Evolutionary conservation across 2,113 vertebrate genomes (phyloP).

Genomic region (Conger conger): DNA sequence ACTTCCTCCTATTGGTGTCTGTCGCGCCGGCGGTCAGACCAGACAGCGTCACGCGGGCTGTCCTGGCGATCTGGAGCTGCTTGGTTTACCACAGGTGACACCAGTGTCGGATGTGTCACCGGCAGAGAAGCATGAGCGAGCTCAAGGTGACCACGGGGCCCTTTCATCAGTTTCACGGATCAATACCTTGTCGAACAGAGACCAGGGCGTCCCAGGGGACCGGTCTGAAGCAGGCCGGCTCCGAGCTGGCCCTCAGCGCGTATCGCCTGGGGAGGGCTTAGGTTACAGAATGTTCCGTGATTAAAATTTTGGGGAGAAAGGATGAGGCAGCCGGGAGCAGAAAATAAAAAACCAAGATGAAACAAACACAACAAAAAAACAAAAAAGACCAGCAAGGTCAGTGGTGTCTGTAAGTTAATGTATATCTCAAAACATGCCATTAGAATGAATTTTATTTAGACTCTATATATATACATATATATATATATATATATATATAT

Average conservation of each 20-base stretch:
- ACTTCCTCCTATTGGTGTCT: background rate
- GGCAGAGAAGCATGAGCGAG: constrained; percentile 25
- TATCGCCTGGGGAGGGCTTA: constrained; percentile 32
- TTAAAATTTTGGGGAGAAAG: constrained; percentile 13
- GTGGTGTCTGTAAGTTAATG: background rate
- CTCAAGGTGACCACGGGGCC: constrained; percentile 51
- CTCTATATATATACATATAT: background rate
- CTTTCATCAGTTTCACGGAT: constrained; percentile 51
- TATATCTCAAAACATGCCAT: background rate
- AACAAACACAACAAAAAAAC: background rate
- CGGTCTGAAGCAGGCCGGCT: constrained; percentile 37
- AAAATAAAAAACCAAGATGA: background rate
- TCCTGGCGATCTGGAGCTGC: background rate
- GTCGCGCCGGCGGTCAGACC: background rate
- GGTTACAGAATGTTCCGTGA: constrained; percentile 34
- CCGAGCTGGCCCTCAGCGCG: constrained; percentile 38
- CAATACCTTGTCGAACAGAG: constrained; percentile 52
- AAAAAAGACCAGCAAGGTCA: background rate
- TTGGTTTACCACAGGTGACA: constrained; percentile 28
- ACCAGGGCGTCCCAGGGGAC: constrained; percentile 33
- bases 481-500: background rate
- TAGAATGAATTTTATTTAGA: too few relatives aligned
- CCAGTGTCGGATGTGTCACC: constrained; percentile 21
- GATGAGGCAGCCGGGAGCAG: background rate
- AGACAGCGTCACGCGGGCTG: background rate